phyloP scores from a whole-genome alignment of 2,113 vertebrate species.

The Xyrauchen texanus region DNA sequence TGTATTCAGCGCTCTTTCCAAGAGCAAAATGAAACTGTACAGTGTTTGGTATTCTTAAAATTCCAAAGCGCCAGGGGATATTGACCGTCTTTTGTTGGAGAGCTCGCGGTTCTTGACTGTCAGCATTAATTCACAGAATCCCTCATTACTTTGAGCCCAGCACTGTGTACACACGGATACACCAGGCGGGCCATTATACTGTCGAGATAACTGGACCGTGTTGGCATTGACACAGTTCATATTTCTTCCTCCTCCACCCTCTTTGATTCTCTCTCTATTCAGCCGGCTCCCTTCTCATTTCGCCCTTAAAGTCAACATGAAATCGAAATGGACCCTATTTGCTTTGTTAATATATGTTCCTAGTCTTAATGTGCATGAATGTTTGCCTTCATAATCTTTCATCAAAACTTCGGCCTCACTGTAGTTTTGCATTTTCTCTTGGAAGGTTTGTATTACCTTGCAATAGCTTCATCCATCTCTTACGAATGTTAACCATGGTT shows the following conservation, averaged over 20 bases:
- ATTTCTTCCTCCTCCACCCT: not conserved
- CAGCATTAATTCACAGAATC: conserved; percentile 14
- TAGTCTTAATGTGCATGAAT: not conserved
- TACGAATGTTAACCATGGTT: too few species aligned
- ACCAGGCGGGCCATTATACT: not conserved
- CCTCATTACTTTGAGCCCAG: conserved; percentile 14
- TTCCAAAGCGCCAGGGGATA: not conserved
- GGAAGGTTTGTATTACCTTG: too few species aligned
- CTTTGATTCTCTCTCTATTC: not conserved
- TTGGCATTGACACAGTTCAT: not conserved
- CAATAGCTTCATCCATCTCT: too few species aligned
- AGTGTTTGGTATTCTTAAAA: not conserved
- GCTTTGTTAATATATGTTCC: not conserved
- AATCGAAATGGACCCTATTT: not conserved
- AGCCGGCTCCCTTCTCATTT: not conserved
- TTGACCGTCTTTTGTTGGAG: conserved; percentile 16
- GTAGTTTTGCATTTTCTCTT: too few species aligned
- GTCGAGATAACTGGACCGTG: not conserved
- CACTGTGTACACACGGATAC: not conserved
- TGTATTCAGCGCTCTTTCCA: not conserved
- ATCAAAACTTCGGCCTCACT: too few species aligned
- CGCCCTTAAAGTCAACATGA: not conserved
- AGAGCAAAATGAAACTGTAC: not conserved
- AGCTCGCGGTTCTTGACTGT: conserved; percentile 22
- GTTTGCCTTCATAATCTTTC: not conserved